Evolutionary conservation across 30 jellyfish, hydroid and myxozoan genomes (phyloP), one percentile per base, ranked within the genome.

Genomic region (Aurelia sp.): DNA sequence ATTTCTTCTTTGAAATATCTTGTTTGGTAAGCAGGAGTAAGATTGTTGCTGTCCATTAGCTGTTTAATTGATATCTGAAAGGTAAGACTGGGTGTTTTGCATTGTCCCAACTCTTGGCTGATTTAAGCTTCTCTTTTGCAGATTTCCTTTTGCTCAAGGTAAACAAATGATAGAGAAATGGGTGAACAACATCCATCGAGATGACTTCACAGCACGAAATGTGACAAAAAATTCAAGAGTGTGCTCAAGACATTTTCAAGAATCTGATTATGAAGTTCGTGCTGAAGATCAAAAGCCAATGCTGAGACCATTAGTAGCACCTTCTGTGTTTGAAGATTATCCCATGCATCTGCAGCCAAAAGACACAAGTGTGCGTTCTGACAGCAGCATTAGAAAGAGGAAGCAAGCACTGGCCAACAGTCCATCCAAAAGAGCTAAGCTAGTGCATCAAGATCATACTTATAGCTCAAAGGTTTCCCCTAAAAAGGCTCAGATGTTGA

Each of bases 341-440:
- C 67, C 67, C n/a, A 58, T 58, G 67, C 67, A 65, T 65, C 77
- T 65, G 18, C 77, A 65, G 35, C 77, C 77, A 15, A 65, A 65
- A 22, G 24, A 65, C 1, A 65, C 77, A 17, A 65, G 77, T 13
- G 24, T 15, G 35, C 19, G 77, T 15, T 65, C 77, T 22, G 35
- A 22, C 77, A 15, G 35, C 77, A 65, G 77, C 77, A 65, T 65
- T 22, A 65, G 35, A 65, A 65, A 65, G 35, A 65, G 77, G 3
- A 17, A 65, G 77, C 19, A 15, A 22, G 77, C 67, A 58, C 67
- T 58, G 67, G 21, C 67, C 67, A 58, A 58, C 67, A 58, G 67
- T 58, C 67, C 67, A 58, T 58, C 67, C 67, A 58, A 58, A 58
- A 58, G 67, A 58, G 21, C 21, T 16, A 58, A 58, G 67, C 67